Evolutionary conservation across 2,888 invertebrate genomes (phyloP), one percentile per base, ranked within the genome.

Genomic region (Empis livida): DNA sequence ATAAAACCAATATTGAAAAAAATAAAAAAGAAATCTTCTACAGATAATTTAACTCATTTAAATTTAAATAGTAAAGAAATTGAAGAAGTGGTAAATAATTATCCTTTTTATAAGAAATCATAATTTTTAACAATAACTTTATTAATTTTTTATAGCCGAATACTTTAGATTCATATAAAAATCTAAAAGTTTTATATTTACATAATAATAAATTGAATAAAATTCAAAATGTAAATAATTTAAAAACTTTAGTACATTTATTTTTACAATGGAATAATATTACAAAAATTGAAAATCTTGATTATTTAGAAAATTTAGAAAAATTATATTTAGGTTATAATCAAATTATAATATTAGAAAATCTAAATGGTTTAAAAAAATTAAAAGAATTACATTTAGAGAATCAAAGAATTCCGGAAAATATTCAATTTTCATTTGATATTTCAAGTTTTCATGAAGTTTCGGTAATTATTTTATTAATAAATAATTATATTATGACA

Each of bases 201-300:
- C 92, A 89, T 60, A 84, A 84, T 59, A 95, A 94, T 63, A 76
- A 77, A 56, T 80, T 95, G 54, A 66, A 74, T 1, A 78, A 78
- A 62, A 79, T 94, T 17, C 76, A 84, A 61, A 84, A 87, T 57
- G 61, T 93, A 9, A 72, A 79, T 43, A 64, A 71, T 20, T 70
- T 88, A 5, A 71, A 66, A 43, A 79, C 81, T 55, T 65, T 88
- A 39, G 80, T 79, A 2, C 77, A 84, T 55, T 68, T 84, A 42
- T 88, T 79, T 63, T 64, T 84, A 14, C 88, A 84, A 67, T 85
- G 82, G 71, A 90, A 90, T 61, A 79, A 79, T 61, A 80, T 90
- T 52, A 70, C 68, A 1, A 79, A 79, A 64, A 74, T 89, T 2
- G 77, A 83, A 58, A 82, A 83, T 43, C 62, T 89, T 38, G 64